Evolutionary conservation across 2,113 vertebrate species (phyloP).

Genomic region (Symphodus melops): DNA sequence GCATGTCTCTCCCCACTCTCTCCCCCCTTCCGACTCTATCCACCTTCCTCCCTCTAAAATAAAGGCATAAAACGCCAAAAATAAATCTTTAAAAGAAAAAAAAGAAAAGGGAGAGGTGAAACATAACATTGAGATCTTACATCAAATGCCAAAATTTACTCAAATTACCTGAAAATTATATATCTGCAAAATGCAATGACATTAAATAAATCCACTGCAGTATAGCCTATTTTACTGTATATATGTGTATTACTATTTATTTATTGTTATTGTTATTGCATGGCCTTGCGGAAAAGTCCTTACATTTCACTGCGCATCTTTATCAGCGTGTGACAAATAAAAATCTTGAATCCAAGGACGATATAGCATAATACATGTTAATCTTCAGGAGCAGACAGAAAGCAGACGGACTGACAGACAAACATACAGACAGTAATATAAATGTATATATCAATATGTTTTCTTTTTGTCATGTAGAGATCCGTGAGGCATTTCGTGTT

Average conservation of each 20-base stretch:
- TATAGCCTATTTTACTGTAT: too few species aligned
- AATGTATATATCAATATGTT: conserved; percentile 8
- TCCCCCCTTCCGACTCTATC: too few species aligned
- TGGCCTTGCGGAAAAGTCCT: too few species aligned
- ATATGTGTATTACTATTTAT: too few species aligned
- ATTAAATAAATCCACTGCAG: not conserved
- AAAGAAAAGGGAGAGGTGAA: not conserved
- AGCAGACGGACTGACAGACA: not conserved
- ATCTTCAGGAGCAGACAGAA: not conserved
- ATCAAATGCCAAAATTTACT: not conserved
- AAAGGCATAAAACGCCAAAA: too few species aligned
- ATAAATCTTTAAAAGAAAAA: too few species aligned
- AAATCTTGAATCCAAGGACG: too few species aligned
- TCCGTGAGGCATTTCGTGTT: conserved; percentile 96
- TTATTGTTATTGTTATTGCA: too few species aligned
- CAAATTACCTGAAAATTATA: not conserved
- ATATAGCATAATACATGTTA: not conserved
- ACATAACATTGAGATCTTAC: not conserved
- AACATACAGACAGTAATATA: not conserved
- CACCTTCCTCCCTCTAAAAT: too few species aligned
- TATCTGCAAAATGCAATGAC: not conserved
- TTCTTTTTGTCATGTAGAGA: conserved; percentile 85
- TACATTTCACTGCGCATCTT: too few species aligned
- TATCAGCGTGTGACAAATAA: too few species aligned
- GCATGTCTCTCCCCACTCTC: too few species aligned